Evolutionary conservation across 2,888 invertebrate species (phyloP).

Genomic region (Tipula lateralis): DNA sequence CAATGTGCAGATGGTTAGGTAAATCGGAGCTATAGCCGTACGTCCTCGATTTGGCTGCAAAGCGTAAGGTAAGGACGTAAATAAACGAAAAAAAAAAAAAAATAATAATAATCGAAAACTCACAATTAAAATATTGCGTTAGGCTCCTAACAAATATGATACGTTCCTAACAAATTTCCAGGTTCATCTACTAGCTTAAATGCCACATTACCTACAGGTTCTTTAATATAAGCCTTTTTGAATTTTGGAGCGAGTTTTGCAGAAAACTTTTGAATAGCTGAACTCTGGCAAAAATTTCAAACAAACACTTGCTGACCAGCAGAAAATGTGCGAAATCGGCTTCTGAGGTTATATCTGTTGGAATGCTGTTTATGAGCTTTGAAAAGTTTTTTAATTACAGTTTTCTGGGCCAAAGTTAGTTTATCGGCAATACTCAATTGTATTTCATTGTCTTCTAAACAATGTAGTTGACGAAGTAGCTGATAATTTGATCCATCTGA

Average conservation of each 20-base stretch:
- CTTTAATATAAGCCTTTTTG: neutral
- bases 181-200: neutral
- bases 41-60: too few species aligned
- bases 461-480: neutral
- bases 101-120: too few species aligned
- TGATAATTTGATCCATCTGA: neutral
- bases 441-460: neutral
- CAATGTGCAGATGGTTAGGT: too few species aligned
- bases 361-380: neutral
- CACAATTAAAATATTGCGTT: too few species aligned
- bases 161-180: neutral
- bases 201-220: neutral
- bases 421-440: neutral
- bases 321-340: neutral
- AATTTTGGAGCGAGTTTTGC: neutral
- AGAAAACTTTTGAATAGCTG: neutral
- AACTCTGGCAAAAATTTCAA: neutral
- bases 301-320: neutral
- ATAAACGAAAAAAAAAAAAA: too few species aligned
- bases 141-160: neutral
- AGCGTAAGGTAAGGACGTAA: too few species aligned
- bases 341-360: neutral
- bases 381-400: neutral
- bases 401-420: neutral
- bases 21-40: too few species aligned